These are phyloP conservation scores for Tetramorium bicarinatum DNA, from an alignment of 2,888 invertebrate species.

Conservation along the genomic window DNA sequence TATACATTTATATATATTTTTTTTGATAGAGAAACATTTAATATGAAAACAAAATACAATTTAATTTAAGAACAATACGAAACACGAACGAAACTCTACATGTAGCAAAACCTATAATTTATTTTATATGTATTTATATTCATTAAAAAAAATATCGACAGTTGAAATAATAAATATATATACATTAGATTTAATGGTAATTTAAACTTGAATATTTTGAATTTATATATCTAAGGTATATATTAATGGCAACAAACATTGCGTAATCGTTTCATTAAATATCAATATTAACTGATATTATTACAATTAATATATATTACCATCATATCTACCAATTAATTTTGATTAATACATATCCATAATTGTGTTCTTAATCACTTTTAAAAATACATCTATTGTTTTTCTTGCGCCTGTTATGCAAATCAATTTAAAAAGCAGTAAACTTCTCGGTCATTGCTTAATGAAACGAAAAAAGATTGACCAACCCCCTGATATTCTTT, in stretches of 20 bases:
- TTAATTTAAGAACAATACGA: not conserved
- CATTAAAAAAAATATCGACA: not conserved
- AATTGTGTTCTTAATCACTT: not conserved
- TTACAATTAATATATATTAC: not conserved
- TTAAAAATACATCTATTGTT: constrained; percentile 11
- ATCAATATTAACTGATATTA: not conserved
- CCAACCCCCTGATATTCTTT: constrained; percentile 29
- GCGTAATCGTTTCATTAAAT: not conserved
- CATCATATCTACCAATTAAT: not conserved
- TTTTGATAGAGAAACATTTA: not conserved
- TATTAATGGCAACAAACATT: not conserved
- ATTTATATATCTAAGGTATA: not conserved
- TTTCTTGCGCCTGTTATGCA: constrained; percentile 5
- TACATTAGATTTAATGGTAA: not conserved
- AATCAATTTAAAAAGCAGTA: constrained; percentile 35
- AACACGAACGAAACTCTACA: not conserved
- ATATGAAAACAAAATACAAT: not conserved
- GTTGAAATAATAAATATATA: not conserved
- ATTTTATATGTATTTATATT: constrained; percentile 6
- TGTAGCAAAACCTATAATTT: not conserved
- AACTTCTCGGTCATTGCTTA: constrained; percentile 19
- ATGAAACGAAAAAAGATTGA: constrained; percentile 24
- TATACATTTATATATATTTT: not conserved
- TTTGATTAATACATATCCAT: not conserved
- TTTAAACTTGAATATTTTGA: not conserved